phyloP scores from a whole-genome alignment of 2,888 invertebrate species.

The Andrena chrysosceles region DNA sequence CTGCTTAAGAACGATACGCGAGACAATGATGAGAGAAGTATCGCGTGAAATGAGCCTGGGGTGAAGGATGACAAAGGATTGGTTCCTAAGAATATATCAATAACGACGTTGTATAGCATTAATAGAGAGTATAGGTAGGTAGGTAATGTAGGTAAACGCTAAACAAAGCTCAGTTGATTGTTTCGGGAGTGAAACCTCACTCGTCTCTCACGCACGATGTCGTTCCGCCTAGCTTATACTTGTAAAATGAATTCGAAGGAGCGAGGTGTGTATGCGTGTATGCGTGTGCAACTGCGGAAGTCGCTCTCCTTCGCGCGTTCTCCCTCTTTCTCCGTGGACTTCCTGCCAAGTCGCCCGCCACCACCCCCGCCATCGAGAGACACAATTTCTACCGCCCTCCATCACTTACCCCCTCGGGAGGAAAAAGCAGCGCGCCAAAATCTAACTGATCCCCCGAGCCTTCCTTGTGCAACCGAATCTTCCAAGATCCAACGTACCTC shows the following conservation, averaged over 20 bases:
- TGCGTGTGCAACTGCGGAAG: constrained; percentile 64
- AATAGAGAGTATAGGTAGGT: constrained; percentile 65
- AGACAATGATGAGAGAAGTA: constrained; percentile 20
- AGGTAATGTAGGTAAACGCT: constrained; percentile 74
- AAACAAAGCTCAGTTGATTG: constrained; percentile 84
- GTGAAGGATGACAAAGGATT: constrained; percentile 38
- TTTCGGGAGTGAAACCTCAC: constrained; percentile 78
- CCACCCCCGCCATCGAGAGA: constrained; percentile 23
- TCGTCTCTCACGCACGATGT: constrained; percentile 49
- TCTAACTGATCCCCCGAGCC: not conserved
- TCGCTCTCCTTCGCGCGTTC: constrained; percentile 40
- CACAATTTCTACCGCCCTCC: constrained; percentile 28
- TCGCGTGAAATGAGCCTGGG: constrained; percentile 35
- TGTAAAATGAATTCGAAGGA: constrained; percentile 71
- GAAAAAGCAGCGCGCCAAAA: not conserved
- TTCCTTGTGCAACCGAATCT: not conserved
- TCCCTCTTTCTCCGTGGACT: not conserved
- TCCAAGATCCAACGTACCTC: not conserved
- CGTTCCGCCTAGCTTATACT: constrained; percentile 59
- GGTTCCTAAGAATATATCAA: constrained; percentile 54
- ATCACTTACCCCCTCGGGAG: constrained; percentile 19
- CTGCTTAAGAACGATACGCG: constrained; percentile 9
- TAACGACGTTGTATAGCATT: constrained; percentile 66
- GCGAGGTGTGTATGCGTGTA: constrained; percentile 67
- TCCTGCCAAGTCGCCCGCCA: not conserved